Conservation (phyloP, 1,140 invertebrate species). For the Papilio helenus region DNA sequence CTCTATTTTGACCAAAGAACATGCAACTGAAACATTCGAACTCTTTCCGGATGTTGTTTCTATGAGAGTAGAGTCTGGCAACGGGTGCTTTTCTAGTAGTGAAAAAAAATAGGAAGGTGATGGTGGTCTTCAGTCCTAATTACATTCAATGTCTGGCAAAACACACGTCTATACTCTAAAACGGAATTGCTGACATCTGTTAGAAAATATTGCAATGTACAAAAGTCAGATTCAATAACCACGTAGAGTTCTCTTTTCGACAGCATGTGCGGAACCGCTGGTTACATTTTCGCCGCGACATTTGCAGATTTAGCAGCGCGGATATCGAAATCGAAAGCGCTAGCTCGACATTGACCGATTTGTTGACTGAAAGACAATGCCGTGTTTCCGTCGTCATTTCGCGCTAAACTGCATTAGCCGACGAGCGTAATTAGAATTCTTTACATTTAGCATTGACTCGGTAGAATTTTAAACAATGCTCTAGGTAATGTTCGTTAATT, state of each 20-base stretch:
- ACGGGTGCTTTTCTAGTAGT: background rate
- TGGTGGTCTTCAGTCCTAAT: background rate
- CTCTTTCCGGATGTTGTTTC: slow-evolving; percentile 20
- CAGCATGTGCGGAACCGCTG: background rate
- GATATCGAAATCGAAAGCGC: slow-evolving; percentile 65
- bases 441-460: slow-evolving; percentile 21
- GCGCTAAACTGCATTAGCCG: slow-evolving; percentile 47
- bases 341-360: slow-evolving; percentile 67
- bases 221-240: background rate
- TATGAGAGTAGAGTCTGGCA: slow-evolving; percentile 19
- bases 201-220: background rate
- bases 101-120: background rate
- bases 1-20: slow-evolving; percentile 18
- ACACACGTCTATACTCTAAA: background rate
- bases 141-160: background rate
- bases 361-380: slow-evolving; percentile 69
- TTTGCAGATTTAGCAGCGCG: slow-evolving; percentile 28
- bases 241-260: background rate
- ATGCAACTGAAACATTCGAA: slow-evolving; percentile 4
- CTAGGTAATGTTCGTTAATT: background rate
- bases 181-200: background rate
- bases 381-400: slow-evolving; percentile 49
- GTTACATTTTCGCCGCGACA: slow-evolving; percentile 44
- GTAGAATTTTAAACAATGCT: slow-evolving; percentile 19
- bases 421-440: slow-evolving; percentile 6